These are phyloP conservation scores for Mylabris sibirica DNA, from an alignment of 2,888 invertebrate species.

Conservation along the genomic window DNA sequence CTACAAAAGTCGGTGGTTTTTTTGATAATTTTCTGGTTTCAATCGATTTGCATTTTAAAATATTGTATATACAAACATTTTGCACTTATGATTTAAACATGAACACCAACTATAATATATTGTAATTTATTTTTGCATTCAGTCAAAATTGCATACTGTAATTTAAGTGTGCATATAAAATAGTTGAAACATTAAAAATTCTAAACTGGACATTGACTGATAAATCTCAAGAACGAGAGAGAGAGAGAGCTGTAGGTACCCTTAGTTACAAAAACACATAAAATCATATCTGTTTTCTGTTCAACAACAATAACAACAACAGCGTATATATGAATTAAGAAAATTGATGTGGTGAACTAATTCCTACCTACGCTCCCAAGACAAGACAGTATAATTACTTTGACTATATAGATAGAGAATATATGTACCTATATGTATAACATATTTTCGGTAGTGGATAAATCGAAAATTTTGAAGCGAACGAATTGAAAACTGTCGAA, in stretches of 20 bases:
- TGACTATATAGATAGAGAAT: not conserved
- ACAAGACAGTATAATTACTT: slow-evolving; percentile 12
- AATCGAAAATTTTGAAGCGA: slow-evolving; percentile 5
- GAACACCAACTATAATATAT: slow-evolving; percentile 40
- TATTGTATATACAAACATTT: slow-evolving; percentile 39
- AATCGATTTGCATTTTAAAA: slow-evolving; percentile 24
- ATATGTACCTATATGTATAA: no score
- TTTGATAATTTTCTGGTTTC: slow-evolving; percentile 11
- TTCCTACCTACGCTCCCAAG: slow-evolving; percentile 11
- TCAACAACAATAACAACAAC: not conserved
- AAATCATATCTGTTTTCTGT: not conserved
- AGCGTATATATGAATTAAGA: slow-evolving; percentile 2
- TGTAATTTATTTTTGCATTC: slow-evolving; percentile 46
- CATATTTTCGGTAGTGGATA: slow-evolving; percentile 13
- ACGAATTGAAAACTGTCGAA: slow-evolving; percentile 4
- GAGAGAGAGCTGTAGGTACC: not conserved
- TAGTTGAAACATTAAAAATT: slow-evolving; percentile 37
- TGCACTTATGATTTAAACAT: slow-evolving; percentile 43
- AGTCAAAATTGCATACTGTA: slow-evolving; percentile 46
- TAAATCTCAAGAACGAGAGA: slow-evolving; percentile 10
- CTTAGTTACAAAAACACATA: not conserved
- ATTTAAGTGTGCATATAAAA: slow-evolving; percentile 42
- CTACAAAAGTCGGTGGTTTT: not conserved
- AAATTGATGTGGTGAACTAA: slow-evolving; percentile 10
- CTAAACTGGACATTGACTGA: slow-evolving; percentile 34